phyloP scores from a whole-genome alignment of 2,888 invertebrate genomes.

The Melolontha melolontha region DNA sequence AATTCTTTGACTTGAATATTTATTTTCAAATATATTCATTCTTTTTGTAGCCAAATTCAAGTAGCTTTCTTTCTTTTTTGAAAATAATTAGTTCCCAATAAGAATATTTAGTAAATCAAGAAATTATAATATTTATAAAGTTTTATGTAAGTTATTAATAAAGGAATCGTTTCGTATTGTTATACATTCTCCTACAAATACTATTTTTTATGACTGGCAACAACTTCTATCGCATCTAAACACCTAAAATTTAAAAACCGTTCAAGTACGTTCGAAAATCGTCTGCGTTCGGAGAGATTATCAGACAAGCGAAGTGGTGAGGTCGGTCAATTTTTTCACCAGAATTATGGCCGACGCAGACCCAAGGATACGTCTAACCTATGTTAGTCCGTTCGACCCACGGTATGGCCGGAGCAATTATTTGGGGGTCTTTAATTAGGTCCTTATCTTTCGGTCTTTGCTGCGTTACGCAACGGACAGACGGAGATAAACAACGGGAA shows the following conservation, averaged over 20 bases:
- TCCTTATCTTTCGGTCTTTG: constrained; percentile 47
- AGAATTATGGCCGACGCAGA: constrained; percentile 32
- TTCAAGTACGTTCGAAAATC: constrained; percentile 4
- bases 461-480: constrained; percentile 29
- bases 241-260: background rate
- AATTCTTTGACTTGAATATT: too few species aligned
- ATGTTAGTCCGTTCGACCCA: constrained; percentile 47
- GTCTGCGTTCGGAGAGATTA: constrained; percentile 17
- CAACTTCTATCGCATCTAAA: background rate
- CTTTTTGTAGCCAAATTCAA: too few species aligned
- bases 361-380: constrained; percentile 44
- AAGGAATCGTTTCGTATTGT: too few species aligned
- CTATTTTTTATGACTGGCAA: too few species aligned
- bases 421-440: constrained; percentile 48
- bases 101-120: too few species aligned
- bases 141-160: too few species aligned
- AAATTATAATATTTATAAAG: too few species aligned
- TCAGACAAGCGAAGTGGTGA: constrained; percentile 43
- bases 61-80: too few species aligned
- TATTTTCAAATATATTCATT: too few species aligned
- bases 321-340: constrained; percentile 31
- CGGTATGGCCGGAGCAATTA: constrained; percentile 48
- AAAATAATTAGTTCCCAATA: too few species aligned
- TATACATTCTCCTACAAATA: too few species aligned
- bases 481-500: constrained; percentile 47